phyloP scores from a whole-genome alignment of 2,797 vertebrate species.

The Sebastes kiyomatsui region DNA sequence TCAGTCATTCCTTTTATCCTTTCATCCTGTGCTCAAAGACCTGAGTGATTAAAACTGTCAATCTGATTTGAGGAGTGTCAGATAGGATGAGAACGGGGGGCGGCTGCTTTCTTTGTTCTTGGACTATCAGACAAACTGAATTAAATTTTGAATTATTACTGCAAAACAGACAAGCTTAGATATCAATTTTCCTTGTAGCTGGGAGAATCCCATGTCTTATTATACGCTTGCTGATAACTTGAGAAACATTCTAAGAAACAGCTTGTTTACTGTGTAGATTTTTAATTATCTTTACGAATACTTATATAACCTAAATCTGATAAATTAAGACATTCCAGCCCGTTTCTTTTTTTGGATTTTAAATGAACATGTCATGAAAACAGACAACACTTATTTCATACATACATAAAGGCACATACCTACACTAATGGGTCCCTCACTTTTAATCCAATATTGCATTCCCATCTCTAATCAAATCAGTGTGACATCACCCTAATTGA shows the following conservation, averaged over 20 bases:
- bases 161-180: not conserved
- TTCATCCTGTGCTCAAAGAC: not conserved
- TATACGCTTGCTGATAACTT: not conserved
- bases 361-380: not conserved
- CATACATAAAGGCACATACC: conserved; percentile 49
- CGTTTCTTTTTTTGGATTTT: conserved; percentile 14
- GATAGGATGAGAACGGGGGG: not conserved
- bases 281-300: not conserved
- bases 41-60: conserved; percentile 3
- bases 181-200: not conserved
- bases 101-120: not conserved
- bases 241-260: not conserved
- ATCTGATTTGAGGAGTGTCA: conserved; percentile 4
- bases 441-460: conserved; percentile 60
- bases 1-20: conserved; percentile 31
- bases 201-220: not conserved
- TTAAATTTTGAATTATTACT: not conserved
- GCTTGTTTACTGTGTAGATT: not conserved
- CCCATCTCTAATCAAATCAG: conserved; percentile 69
- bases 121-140: not conserved
- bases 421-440: conserved; percentile 27
- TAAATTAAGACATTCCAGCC: not conserved
- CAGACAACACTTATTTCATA: conserved; percentile 19
- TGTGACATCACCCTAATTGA: conserved; percentile 69
- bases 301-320: conserved; percentile 9